A percentile compares a stretch with the other conserved stretches of the same genome.
phyloP scores from a whole-genome alignment of 2,888 invertebrate genomes.

The Melanophora roralis region DNA sequence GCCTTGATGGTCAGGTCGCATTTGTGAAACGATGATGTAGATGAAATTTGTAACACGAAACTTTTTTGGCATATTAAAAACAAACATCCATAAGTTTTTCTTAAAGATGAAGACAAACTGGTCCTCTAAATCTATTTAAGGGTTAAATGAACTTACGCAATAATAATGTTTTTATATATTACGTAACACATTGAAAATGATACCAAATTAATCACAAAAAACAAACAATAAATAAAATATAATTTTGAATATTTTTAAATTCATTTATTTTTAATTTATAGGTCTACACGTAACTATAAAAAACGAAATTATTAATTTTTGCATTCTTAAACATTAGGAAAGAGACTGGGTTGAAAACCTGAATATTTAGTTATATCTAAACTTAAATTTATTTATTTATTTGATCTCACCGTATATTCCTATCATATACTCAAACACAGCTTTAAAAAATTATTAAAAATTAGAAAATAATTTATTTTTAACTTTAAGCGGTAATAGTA shows the following conservation, averaged over 20 bases:
- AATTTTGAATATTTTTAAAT: not conserved
- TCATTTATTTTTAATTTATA: not conserved
- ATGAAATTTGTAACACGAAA: too few species aligned
- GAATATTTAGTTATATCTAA: conserved; percentile 3
- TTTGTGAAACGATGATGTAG: too few species aligned
- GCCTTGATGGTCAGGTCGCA: too few species aligned
- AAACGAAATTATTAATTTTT: conserved; percentile 6
- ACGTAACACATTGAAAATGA: not conserved
- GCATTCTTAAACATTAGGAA: conserved; percentile 9
- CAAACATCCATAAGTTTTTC: too few species aligned
- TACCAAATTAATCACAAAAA: not conserved
- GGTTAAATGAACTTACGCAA: not conserved
- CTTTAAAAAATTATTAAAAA: not conserved
- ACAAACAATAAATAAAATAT: not conserved
- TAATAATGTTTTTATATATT: not conserved
- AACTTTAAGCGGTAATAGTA: too few species aligned
- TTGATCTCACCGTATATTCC: not conserved
- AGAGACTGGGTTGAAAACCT: conserved; percentile 27
- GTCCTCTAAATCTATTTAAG: too few species aligned
- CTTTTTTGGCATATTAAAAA: too few species aligned
- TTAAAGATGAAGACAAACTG: too few species aligned
- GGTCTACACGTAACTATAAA: conserved; percentile 32
- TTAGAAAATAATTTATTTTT: not conserved
- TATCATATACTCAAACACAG: conserved; percentile 1
- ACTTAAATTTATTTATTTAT: not conserved